Percentiles rank a stretch among this genome's conserved stretches.
These are phyloP conservation scores for Spondyliosoma cantharus DNA, from an alignment of 2,797 vertebrate species.

Conservation along the genomic window DNA sequence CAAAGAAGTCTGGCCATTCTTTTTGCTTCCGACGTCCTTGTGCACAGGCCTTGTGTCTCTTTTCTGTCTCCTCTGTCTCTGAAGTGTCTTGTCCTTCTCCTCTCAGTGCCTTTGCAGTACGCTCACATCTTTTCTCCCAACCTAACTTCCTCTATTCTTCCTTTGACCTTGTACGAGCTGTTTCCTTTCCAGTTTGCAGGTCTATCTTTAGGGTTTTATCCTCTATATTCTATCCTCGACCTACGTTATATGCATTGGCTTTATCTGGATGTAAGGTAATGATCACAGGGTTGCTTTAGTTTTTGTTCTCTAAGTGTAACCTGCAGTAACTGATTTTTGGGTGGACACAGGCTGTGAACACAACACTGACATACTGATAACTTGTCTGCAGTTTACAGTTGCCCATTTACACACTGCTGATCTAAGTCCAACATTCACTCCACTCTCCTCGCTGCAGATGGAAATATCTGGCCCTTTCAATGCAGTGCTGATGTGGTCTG, in stretches of 20 bases:
- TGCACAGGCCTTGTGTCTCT: not conserved
- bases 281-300: not conserved
- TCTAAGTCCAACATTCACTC: too few relatives aligned
- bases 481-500: too few relatives aligned
- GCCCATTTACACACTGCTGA: not conserved
- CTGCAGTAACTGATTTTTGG: not conserved
- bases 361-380: not conserved
- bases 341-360: not conserved
- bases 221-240: not conserved
- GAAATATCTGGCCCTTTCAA: too few relatives aligned
- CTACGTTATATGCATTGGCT: not conserved
- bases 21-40: conserved; percentile 10
- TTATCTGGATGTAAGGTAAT: not conserved
- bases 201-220: not conserved
- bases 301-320: not conserved
- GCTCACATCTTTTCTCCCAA: conserved; percentile 21
- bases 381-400: not conserved
- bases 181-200: not conserved
- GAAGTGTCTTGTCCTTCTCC: not conserved
- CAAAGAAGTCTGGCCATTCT: not conserved
- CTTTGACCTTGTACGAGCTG: conserved; percentile 7
- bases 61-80: not conserved
- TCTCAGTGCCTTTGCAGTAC: conserved; percentile 2
- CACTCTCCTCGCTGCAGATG: too few relatives aligned
- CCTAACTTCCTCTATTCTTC: conserved; percentile 10